Evolutionary conservation across 2,797 vertebrate genomes (phyloP).

Genomic region (Danio aesculapii): DNA sequence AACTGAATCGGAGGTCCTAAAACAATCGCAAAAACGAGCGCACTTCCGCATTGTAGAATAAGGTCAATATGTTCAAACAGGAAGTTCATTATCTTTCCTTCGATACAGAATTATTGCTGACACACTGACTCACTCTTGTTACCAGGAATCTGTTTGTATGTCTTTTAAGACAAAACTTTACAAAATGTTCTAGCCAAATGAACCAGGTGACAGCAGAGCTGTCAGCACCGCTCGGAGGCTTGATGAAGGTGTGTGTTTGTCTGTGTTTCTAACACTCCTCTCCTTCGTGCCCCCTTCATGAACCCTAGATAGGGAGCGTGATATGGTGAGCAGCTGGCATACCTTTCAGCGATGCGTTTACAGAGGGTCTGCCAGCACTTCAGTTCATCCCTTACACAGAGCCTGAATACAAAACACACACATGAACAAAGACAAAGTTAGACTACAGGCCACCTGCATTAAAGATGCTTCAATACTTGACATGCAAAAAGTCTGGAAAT

Average conservation of each 20-base stretch:
- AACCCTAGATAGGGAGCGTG: slow-evolving; percentile 54
- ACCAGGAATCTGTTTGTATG: not conserved
- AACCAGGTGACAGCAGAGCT: slow-evolving; percentile 12
- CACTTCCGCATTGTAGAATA: no score
- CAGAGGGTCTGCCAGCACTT: slow-evolving; percentile 49
- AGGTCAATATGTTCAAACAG: no score
- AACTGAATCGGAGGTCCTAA: no score
- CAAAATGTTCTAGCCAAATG: slow-evolving; percentile 31
- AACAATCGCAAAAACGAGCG: no score
- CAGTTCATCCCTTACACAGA: slow-evolving; percentile 39
- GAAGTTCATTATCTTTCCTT: not conserved
- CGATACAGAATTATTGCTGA: not conserved
- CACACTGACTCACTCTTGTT: not conserved
- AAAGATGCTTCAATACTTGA: not conserved
- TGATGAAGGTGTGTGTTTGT: not conserved
- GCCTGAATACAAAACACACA: slow-evolving; percentile 1
- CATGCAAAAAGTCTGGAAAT: not conserved
- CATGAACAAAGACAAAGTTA: not conserved
- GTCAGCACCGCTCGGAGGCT: slow-evolving; percentile 40
- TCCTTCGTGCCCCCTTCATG: slow-evolving; percentile 51
- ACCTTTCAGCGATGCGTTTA: slow-evolving; percentile 58
- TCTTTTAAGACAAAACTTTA: slow-evolving; percentile 21
- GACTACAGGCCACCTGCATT: not conserved
- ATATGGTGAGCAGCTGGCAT: slow-evolving; percentile 62
- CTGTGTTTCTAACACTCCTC: slow-evolving; percentile 33